Conservation (phyloP, 1,140 invertebrate genomes). For the Lasioglossum albipes region DNA sequence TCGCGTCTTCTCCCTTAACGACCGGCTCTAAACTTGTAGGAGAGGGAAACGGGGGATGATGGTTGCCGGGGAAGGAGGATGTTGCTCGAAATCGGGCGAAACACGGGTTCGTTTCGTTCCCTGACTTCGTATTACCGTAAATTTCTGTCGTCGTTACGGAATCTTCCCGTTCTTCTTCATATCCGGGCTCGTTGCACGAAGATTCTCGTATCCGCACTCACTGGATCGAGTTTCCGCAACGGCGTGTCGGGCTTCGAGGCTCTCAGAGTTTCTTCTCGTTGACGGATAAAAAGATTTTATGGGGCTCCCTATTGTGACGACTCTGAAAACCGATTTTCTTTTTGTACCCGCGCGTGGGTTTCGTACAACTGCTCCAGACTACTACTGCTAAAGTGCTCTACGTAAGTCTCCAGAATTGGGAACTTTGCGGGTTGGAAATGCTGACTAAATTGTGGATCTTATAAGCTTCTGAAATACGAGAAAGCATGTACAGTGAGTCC, state of each 20-base stretch:
- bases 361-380: too few relatives aligned
- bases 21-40: background rate
- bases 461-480: too few relatives aligned
- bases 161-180: background rate
- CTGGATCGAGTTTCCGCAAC: background rate
- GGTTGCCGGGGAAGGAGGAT: too few relatives aligned
- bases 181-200: background rate
- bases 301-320: background rate
- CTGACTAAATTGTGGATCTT: too few relatives aligned
- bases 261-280: background rate
- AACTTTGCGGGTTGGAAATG: too few relatives aligned
- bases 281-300: background rate
- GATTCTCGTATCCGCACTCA: background rate
- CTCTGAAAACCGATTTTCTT: too few relatives aligned
- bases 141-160: background rate
- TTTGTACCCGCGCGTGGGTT: too few relatives aligned
- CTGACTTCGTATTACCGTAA: background rate
- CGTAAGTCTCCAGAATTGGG: too few relatives aligned
- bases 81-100: background rate
- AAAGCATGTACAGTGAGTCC: too few relatives aligned
- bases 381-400: too few relatives aligned
- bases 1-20: background rate
- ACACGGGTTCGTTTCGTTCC: background rate
- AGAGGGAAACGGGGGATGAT: too few relatives aligned
- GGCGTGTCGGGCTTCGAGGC: background rate